Conservation (phyloP, 2,797 vertebrate species). For the Clarias platycephalus region DNA sequence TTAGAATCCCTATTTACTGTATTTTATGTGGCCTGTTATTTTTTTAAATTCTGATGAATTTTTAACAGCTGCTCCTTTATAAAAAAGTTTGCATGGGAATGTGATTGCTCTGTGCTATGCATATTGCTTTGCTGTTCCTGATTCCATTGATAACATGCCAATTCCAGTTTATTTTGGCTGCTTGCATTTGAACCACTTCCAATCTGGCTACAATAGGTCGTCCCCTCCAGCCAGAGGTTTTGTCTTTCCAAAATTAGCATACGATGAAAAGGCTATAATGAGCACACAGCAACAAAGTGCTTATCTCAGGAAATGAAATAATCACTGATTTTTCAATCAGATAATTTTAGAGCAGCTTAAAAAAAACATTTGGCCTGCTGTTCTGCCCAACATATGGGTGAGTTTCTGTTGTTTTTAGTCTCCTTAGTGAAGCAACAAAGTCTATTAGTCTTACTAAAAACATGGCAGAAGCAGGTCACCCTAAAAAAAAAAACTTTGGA, state of each 20-base stretch:
- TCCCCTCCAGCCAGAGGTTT: slow-evolving; percentile 54
- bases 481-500: not conserved
- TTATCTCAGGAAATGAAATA: slow-evolving; percentile 64
- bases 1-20: slow-evolving; percentile 7
- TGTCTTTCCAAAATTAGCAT: slow-evolving; percentile 59
- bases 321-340: slow-evolving; percentile 58
- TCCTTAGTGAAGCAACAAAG: slow-evolving; percentile 30
- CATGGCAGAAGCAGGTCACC: slow-evolving; percentile 12
- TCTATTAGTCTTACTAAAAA: slow-evolving; percentile 35
- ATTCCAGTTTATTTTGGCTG: slow-evolving; percentile 52
- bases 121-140: slow-evolving; percentile 47
- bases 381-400: slow-evolving; percentile 25
- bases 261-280: slow-evolving; percentile 56
- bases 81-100: slow-evolving; percentile 46
- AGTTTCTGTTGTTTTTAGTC: slow-evolving; percentile 22
- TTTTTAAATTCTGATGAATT: slow-evolving; percentile 19
- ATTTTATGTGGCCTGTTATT: slow-evolving; percentile 6
- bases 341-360: slow-evolving; percentile 44
- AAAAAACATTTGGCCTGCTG: slow-evolving; percentile 29
- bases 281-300: slow-evolving; percentile 48
- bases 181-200: slow-evolving; percentile 57
- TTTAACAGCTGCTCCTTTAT: slow-evolving; percentile 15
- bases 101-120: slow-evolving; percentile 45
- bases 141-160: slow-evolving; percentile 57
- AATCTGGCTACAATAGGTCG: slow-evolving; percentile 53